Evolutionary conservation across 2,797 vertebrate genomes (phyloP), one percentile per base, ranked within the genome.

Genomic region (Karalla daura): DNA sequence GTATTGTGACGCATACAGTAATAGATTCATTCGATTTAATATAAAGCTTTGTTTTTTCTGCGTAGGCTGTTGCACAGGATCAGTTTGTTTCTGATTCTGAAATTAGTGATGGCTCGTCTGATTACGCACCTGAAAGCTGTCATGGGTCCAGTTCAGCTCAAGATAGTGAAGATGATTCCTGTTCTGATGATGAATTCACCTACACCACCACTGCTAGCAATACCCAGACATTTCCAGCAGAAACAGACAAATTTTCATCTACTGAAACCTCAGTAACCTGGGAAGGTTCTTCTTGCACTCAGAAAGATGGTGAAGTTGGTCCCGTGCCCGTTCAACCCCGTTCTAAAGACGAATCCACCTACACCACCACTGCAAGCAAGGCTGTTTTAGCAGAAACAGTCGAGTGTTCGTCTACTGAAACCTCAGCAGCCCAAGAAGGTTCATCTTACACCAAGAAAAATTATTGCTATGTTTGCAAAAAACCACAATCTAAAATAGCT

Each of bases 391-490:
- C n/a, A n/a, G n/a, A n/a, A n/a, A n/a, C n/a, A n/a, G n/a, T n/a
- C n/a, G n/a, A n/a, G n/a, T n/a, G n/a, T n/a, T n/a, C n/a, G n/a
- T n/a, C n/a, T n/a, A n/a, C n/a, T n/a, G n/a, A n/a, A n/a, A n/a
- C n/a, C n/a, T n/a, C n/a, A n/a, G n/a, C n/a, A 63, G 0, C 2
- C 15, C 1, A n/a, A 27, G n/a, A 0, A 1, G n/a, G n/a, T 0
- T 0, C 11, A 4, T 23, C 11, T 30, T 28, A 2, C 20, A 14
- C 53, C 7, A 21, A 0, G 0, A 78, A 37, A 62, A 88, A 83
- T 18, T 71, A 77, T 8, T 90, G 88, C 46, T 88, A 75, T 3
- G 63, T 85, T 32, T 90, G 88, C 2, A 62, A 78, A 1, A 63
- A 39, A 65, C 54, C 49, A 1, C 0, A 7, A 3, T 0, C 0